These are phyloP conservation scores for Melanostoma scalare DNA, from an alignment of 2,888 invertebrate genomes.

Conservation along the genomic window DNA sequence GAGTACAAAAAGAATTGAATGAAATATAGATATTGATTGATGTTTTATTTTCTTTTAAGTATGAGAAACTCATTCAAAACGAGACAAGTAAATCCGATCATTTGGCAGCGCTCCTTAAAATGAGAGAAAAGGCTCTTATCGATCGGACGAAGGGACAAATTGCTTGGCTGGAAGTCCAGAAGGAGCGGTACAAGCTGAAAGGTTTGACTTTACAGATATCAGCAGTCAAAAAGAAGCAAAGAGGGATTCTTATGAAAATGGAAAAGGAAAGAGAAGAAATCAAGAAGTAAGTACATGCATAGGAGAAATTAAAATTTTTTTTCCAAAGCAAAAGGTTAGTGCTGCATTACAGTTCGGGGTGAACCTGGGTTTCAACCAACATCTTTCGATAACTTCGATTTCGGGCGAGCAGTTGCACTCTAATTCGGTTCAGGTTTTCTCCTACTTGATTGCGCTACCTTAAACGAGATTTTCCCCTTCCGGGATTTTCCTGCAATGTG, in stretches of 20 bases:
- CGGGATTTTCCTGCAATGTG: no score
- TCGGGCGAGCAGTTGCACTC: no score
- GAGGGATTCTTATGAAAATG: constrained; percentile 86
- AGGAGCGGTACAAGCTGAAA: constrained; percentile 84
- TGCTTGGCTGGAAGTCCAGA: constrained; percentile 86
- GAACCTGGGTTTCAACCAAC: no score
- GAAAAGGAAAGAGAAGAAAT: constrained; percentile 88
- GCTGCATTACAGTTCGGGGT: no score
- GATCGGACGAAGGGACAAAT: constrained; percentile 87
- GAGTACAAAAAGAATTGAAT: constrained; percentile 38
- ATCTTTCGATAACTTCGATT: no score
- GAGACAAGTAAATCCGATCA: constrained; percentile 87
- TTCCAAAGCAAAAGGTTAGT: neutral
- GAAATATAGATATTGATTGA: neutral
- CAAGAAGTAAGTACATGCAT: constrained; percentile 82
- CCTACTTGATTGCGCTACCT: no score
- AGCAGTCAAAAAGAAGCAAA: constrained; percentile 86
- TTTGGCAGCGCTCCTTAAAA: constrained; percentile 85
- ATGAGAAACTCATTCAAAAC: constrained; percentile 86
- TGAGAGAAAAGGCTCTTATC: constrained; percentile 86
- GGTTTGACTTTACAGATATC: constrained; percentile 84
- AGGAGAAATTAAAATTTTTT: constrained; percentile 4
- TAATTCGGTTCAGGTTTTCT: no score
- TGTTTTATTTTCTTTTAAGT: constrained; percentile 77
- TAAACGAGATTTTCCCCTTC: no score